Percentiles rank a stretch among this genome's conserved stretches.
These are phyloP conservation scores for Cyclophora albipunctata DNA, from an alignment of 2,888 invertebrate genomes.

Conservation along the genomic window DNA sequence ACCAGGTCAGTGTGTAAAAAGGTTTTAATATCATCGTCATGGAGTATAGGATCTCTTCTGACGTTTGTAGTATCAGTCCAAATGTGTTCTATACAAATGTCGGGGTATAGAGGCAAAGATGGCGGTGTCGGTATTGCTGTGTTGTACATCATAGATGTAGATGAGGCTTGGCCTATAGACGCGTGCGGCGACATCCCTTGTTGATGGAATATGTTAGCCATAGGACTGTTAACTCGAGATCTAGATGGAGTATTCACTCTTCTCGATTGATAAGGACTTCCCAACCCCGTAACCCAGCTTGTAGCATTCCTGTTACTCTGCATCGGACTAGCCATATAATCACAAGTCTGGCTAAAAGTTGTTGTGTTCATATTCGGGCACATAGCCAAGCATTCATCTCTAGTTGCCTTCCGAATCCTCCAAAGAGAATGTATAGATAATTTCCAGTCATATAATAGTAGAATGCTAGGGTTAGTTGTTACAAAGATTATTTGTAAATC, in stretches of 20 bases:
- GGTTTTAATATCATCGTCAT: slow-evolving; percentile 72
- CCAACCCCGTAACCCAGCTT: slow-evolving; percentile 51
- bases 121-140: slow-evolving; percentile 65
- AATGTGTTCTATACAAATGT: slow-evolving; percentile 90
- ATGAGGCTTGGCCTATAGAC: slow-evolving; percentile 64
- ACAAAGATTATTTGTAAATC: slow-evolving; percentile 84
- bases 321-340: slow-evolving; percentile 57
- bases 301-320: slow-evolving; percentile 51
- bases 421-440: slow-evolving; percentile 88
- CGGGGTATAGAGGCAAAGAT: slow-evolving; percentile 85
- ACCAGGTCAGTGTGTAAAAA: slow-evolving; percentile 91
- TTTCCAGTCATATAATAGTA: slow-evolving; percentile 86
- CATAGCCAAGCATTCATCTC: slow-evolving; percentile 81
- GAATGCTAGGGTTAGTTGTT: slow-evolving; percentile 84
- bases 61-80: slow-evolving; percentile 85
- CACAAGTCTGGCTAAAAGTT: slow-evolving; percentile 59
- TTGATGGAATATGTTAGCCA: slow-evolving; percentile 64
- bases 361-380: slow-evolving; percentile 71
- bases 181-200: slow-evolving; percentile 66
- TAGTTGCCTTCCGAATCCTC: slow-evolving; percentile 82
- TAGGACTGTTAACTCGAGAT: slow-evolving; percentile 60
- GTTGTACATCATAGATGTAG: slow-evolving; percentile 61
- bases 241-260: slow-evolving; percentile 45
- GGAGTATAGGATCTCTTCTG: slow-evolving; percentile 52
- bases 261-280: slow-evolving; percentile 59